A percentile compares a stretch with the other conserved stretches of the same genome.
Evolutionary conservation across 2,888 invertebrate genomes (phyloP).

Genomic region (Poecilobothrus nobilitatus): DNA sequence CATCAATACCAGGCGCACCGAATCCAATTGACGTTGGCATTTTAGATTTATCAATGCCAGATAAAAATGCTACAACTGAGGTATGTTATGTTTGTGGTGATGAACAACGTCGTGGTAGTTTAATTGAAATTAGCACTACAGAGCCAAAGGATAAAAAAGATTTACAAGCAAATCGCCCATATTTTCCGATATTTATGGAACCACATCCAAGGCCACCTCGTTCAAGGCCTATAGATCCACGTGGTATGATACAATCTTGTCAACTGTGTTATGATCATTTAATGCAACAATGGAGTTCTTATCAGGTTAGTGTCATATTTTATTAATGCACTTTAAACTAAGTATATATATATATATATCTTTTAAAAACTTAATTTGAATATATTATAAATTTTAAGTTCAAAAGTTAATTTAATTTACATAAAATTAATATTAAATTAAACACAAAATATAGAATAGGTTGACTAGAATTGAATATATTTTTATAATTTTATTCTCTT

Average conservation of each 20-base stretch:
- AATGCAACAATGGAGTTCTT: slow-evolving; percentile 79
- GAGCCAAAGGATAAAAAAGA: slow-evolving; percentile 37
- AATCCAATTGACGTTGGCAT: slow-evolving; percentile 67
- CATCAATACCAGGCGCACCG: slow-evolving; percentile 22
- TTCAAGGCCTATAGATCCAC: slow-evolving; percentile 77
- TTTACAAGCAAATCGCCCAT: slow-evolving; percentile 47
- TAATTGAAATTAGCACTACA: slow-evolving; percentile 59
- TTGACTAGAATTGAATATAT: too few relatives aligned
- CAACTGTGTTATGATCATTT: slow-evolving; percentile 76
- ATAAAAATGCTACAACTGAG: slow-evolving; percentile 82
- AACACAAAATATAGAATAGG: too few relatives aligned
- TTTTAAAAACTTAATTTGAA: too few relatives aligned
- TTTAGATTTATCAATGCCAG: slow-evolving; percentile 83
- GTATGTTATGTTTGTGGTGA: slow-evolving; percentile 88
- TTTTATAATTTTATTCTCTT: too few relatives aligned
- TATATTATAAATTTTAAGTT: too few relatives aligned
- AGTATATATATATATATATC: too few relatives aligned
- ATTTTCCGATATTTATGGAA: slow-evolving; percentile 65
- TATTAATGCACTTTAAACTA: too few relatives aligned
- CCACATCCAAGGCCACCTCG: slow-evolving; percentile 77
- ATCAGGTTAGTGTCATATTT: slow-evolving; percentile 47
- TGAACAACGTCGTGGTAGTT: slow-evolving; percentile 73
- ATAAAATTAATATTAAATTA: too few relatives aligned
- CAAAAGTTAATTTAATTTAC: too few relatives aligned
- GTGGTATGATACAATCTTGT: slow-evolving; percentile 71